Base-by-base conservation (phyloP, 2,113 vertebrate species). In the Pachyramphus minor region DNA sequence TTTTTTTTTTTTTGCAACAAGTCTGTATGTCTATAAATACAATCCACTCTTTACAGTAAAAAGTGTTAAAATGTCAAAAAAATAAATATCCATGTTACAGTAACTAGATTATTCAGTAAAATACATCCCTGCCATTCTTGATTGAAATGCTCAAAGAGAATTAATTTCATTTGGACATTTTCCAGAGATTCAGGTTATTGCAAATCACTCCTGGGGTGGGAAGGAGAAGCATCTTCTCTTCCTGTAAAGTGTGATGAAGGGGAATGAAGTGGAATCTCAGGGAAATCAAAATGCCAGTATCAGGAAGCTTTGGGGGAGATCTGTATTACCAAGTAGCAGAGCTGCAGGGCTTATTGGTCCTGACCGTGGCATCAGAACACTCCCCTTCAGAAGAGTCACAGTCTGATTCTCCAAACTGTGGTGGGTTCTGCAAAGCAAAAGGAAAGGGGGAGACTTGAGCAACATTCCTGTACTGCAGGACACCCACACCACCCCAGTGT, bases 81-180 rank as follows among this genome's bases (percentile, higher is more conserved):
- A 99, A 99, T 98, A 98, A 99, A 98, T 98, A 99, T 98, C 98
- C 98, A 98, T 97, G 98, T 98, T 98, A 98, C 98, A 99, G 98
- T 98, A 99, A 98, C 98, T 98, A 98, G 98, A 99, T 97, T 98
- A 98, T 98, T 99, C 97, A 98, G 98, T 99, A 99, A 98, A 99
- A 98, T 98, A 98, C 98, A 99, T 99, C 99, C 99, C 99, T 99
- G 99, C 99, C 98, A 99, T 98, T 98, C 98, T 98, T 98, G 98
- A 98, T 98, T 98, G 98, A 98, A 98, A 98, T 98, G 98, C 97
- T 98, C 97, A 94, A 96, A 97, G 98, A 98, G 97, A 97, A 97
- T 97, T 97, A 96, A 96, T 97, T 97, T 97, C 97, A 97, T 97
- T 97, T 98, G 98, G 97, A 98, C 97, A 93, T 98, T 97, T 96